A percentile compares a stretch with the other conserved stretches of the same genome.
Conservation (phyloP, 2,888 invertebrate genomes). For the Podotricha telesiphe region DNA sequence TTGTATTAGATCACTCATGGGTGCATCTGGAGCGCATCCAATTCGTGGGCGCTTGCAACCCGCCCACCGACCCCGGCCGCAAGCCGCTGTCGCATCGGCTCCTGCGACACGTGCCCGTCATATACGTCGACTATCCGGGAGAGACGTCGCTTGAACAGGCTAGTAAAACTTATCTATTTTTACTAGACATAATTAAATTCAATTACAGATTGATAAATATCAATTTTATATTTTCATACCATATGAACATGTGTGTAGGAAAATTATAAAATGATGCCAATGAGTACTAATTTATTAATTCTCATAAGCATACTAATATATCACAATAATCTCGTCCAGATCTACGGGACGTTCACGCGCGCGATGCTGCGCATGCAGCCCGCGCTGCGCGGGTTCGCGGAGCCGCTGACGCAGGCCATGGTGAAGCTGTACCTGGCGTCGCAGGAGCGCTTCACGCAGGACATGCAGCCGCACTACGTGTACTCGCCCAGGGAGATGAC, state of each 20-base stretch:
- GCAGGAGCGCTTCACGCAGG: slow-evolving; percentile 99
- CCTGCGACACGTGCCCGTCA: slow-evolving; percentile 97
- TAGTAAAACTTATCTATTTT: no score
- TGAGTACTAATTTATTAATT: no score
- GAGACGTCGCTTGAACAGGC: slow-evolving; percentile 97
- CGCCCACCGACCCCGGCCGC: slow-evolving; percentile 99
- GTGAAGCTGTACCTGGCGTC: slow-evolving; percentile 98
- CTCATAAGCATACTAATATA: no score
- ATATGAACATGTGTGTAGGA: no score
- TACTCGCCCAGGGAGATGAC: slow-evolving; percentile 99
- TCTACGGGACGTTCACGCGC: slow-evolving; percentile 99
- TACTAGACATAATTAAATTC: no score
- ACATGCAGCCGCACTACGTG: slow-evolving; percentile 99
- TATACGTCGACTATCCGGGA: slow-evolving; percentile 99
- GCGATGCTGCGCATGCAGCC: slow-evolving; percentile 98
- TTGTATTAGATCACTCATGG: slow-evolving; percentile 93
- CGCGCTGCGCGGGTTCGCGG: slow-evolving; percentile 95
- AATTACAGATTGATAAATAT: no score
- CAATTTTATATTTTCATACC: no score
- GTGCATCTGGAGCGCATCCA: slow-evolving; percentile 98
- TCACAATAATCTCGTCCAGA: slow-evolving; percentile 73
- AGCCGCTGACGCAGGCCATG: slow-evolving; percentile 99
- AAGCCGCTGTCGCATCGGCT: slow-evolving; percentile 96
- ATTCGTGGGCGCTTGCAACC: slow-evolving; percentile 99
- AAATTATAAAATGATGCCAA: no score